These are phyloP conservation scores for Nymphalis urticae DNA, from an alignment of 2,888 invertebrate species.

Conservation along the genomic window DNA sequence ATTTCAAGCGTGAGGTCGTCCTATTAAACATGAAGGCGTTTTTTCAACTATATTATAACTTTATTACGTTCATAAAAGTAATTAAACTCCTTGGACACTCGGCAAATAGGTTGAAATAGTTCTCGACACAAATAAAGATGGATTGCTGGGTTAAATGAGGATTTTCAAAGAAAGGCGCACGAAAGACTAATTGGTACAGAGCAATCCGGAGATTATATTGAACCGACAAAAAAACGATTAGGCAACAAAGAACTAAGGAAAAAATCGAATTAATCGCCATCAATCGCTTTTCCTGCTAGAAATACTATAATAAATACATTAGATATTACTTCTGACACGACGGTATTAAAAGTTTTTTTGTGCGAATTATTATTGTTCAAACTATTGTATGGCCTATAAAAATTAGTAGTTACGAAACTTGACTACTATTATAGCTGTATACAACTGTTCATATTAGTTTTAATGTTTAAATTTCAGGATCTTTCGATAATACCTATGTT, in stretches of 20 bases:
- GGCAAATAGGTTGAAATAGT: slow-evolving; percentile 35
- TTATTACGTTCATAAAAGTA: slow-evolving; percentile 21
- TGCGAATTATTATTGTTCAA: too few relatives aligned
- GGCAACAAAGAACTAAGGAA: slow-evolving; percentile 42
- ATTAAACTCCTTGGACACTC: slow-evolving; percentile 38
- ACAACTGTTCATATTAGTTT: too few relatives aligned
- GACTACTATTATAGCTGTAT: too few relatives aligned
- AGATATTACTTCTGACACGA: too few relatives aligned
- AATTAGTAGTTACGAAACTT: too few relatives aligned
- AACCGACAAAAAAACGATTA: slow-evolving; percentile 48
- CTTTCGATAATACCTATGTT: slow-evolving; percentile 24
- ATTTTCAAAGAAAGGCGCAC: slow-evolving; percentile 42
- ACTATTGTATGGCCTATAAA: too few relatives aligned
- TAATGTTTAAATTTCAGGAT: too few relatives aligned
- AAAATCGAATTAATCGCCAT: slow-evolving; percentile 27
- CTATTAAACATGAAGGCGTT: slow-evolving; percentile 2
- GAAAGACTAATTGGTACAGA: slow-evolving; percentile 57
- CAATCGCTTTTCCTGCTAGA: not conserved
- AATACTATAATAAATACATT: not conserved
- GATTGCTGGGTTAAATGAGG: slow-evolving; percentile 39
- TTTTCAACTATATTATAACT: not conserved
- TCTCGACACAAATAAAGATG: slow-evolving; percentile 38
- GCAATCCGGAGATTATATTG: slow-evolving; percentile 46
- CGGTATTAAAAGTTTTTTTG: too few relatives aligned
- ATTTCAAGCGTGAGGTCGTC: slow-evolving; percentile 4